Base-by-base conservation (phyloP, 30 jellyfish, hydroid and myxozoan species). In the Mastigias papua region DNA sequence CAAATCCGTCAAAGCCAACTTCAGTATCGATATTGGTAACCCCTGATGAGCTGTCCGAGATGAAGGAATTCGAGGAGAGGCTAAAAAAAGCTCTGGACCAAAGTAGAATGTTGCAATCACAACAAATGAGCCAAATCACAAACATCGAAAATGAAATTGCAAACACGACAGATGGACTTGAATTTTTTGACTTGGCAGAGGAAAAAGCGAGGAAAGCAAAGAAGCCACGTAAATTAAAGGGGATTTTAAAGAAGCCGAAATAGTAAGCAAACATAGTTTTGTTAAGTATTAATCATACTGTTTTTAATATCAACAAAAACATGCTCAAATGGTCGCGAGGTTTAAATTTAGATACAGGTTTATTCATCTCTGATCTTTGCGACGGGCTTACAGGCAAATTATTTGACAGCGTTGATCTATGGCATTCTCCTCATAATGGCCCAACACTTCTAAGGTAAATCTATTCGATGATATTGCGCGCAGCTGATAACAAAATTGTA, bases 171-270 rank as follows among this genome's bases (percentile, higher is more conserved):
- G 92, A 89, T 50, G 92, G 92, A 7, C 31, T 73, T 26, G 98
- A 90, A 13, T 26, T 90, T 4, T 69, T 70, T 49, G 91, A 82
- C 75, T 73, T 74, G n/a, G 68, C 74, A 46, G 89, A 71, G 0
- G 96, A 76, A 61, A 80, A 81, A 21, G 33, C 93, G 7, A 33
- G 50, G 27, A 87, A 75, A 30, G 69, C 35, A n/a, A 76, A 76
- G 78, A 90, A 86, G 51, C 72, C 86, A 13, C 86, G 81, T 42
- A 95, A 95, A 66, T 61, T 95, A 63, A 91, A 91, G 87, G 99
- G 99, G 28, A 95, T 95, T 33, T 82, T 95, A 33, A 95, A 95
- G 97, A 95, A 90, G 77, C 98, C 99, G 19, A 95, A 86, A 78
- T 93, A 89, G 98, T 95, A 91, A 90, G 97, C 37, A 46, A 6